These are phyloP conservation scores for Polydesmus complanatus DNA, from an alignment of 2,888 invertebrate species.

Conservation along the genomic window DNA sequence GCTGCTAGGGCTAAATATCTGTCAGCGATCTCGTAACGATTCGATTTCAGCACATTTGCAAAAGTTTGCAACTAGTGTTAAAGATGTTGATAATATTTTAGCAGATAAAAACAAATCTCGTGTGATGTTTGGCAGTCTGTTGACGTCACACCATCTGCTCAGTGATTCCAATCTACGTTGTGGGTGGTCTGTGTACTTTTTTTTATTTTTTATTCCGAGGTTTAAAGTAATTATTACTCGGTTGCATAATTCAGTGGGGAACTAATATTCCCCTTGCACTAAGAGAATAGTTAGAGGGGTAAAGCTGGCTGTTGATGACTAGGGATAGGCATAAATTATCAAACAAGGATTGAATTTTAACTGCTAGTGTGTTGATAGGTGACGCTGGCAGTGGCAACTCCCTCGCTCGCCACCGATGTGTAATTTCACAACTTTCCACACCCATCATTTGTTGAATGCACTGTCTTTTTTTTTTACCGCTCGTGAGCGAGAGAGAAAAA, in stretches of 20 bases:
- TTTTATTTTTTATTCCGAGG: not conserved
- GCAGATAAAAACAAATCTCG: no score
- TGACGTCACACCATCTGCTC: no score
- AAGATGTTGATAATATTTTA: not conserved
- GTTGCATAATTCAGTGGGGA: not conserved
- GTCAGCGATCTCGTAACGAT: no score
- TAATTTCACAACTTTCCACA: not conserved
- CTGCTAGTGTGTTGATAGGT: not conserved
- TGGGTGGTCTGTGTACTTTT: not conserved
- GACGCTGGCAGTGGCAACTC: not conserved
- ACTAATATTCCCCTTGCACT: no score
- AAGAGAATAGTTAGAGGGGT: not conserved
- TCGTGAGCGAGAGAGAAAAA: not conserved
- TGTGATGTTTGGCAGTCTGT: no score
- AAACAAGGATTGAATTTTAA: no score
- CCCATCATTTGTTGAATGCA: not conserved
- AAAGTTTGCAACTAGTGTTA: no score
- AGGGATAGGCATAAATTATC: not conserved
- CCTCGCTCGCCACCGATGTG: not conserved
- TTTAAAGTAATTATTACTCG: not conserved
- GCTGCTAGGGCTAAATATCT: no score
- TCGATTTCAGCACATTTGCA: no score
- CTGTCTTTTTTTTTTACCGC: not conserved
- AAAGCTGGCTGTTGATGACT: not conserved
- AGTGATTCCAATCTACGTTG: no score